These are phyloP conservation scores for Phocides pigmalion DNA, from an alignment of 1,140 invertebrate genomes.

Conservation along the genomic window DNA sequence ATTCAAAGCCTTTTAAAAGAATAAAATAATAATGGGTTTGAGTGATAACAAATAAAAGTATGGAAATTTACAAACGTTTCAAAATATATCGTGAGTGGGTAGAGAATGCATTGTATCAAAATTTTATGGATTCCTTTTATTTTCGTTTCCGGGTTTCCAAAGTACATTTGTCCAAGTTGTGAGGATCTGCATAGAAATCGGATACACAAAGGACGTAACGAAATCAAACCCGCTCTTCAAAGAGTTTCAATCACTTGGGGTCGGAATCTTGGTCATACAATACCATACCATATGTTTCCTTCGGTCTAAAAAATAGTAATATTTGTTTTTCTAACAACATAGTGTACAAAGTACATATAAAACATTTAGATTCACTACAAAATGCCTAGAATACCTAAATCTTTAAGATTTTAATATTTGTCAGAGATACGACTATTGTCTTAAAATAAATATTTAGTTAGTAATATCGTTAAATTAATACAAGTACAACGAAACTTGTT, in stretches of 20 bases:
- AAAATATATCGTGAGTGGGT: conserved; percentile 14
- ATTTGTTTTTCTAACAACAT: too few relatives aligned
- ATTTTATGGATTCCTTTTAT: conserved; percentile 28
- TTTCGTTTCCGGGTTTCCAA: conserved; percentile 28
- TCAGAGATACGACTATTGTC: too few relatives aligned
- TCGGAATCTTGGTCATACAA: conserved; percentile 18
- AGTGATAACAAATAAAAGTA: conserved; percentile 22
- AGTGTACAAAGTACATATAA: background rate
- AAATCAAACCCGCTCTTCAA: conserved; percentile 39
- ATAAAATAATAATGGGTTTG: conserved; percentile 29
- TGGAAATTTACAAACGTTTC: conserved; percentile 16
- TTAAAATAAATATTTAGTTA: too few relatives aligned
- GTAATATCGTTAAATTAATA: too few relatives aligned
- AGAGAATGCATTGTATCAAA: conserved; percentile 19
- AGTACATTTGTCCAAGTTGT: conserved; percentile 36
- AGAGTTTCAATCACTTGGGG: conserved; percentile 39
- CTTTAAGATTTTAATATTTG: too few relatives aligned
- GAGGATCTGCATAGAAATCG: conserved; percentile 35
- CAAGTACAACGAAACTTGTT: too few relatives aligned
- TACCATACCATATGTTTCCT: too few relatives aligned
- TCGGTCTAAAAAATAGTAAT: too few relatives aligned
- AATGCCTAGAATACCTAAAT: too few relatives aligned
- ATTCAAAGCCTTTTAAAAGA: conserved; percentile 26
- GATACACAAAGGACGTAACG: conserved; percentile 37
- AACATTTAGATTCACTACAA: too few relatives aligned